These are phyloP conservation scores for Muricea muricata DNA, from an alignment of 92 coral and sea anemone species.

Conservation along the genomic window DNA sequence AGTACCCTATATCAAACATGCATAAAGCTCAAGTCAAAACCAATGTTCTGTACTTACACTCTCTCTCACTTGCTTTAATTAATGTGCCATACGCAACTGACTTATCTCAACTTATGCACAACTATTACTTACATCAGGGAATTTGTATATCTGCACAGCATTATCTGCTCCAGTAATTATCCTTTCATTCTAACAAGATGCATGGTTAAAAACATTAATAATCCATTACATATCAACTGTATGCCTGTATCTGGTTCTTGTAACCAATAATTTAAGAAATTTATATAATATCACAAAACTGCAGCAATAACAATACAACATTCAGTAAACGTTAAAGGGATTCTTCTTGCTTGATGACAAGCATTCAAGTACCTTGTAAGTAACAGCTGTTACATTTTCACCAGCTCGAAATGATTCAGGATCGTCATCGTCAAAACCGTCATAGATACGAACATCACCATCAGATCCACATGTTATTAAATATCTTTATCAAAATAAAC, in stretches of 20 bases:
- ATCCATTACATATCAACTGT: too few relatives aligned
- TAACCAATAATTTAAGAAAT: too few relatives aligned
- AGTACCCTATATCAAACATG: slow-evolving; percentile 75
- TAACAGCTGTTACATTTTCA: slow-evolving; percentile 78
- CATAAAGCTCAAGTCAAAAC: too few relatives aligned
- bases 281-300: too few relatives aligned
- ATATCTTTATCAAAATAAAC: slow-evolving; percentile 59
- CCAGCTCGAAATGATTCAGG: slow-evolving; percentile 95
- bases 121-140: slow-evolving; percentile 78
- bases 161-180: slow-evolving; percentile 93
- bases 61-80: too few relatives aligned
- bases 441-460: slow-evolving; percentile 94
- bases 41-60: too few relatives aligned
- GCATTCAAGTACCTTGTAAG: slow-evolving; percentile 70
- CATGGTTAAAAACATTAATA: background rate
- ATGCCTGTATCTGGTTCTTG: too few relatives aligned
- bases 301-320: too few relatives aligned
- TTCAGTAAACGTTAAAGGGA: too few relatives aligned
- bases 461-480: slow-evolving; percentile 97
- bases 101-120: too few relatives aligned
- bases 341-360: background rate
- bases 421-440: slow-evolving; percentile 98
- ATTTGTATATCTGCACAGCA: slow-evolving; percentile 91
- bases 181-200: slow-evolving; percentile 75
- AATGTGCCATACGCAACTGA: too few relatives aligned